phyloP scores from a whole-genome alignment of 2,113 vertebrate species.

The Python bivittatus region DNA sequence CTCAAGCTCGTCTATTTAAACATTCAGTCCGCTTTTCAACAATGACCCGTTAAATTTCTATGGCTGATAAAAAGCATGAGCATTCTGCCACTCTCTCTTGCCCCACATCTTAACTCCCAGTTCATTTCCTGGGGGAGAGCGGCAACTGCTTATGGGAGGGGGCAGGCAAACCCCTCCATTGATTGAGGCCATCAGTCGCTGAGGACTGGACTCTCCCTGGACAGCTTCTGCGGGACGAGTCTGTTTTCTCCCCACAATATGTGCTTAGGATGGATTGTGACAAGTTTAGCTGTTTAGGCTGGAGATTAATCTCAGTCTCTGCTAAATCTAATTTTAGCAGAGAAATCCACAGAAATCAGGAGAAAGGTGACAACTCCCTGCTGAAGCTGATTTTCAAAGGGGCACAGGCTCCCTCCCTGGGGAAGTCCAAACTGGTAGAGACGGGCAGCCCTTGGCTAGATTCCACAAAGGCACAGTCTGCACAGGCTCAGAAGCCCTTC shows the following conservation, averaged over 20 bases:
- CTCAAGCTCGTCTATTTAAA: neutral
- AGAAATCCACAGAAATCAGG: neutral
- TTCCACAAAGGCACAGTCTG: neutral
- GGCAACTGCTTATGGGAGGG: neutral
- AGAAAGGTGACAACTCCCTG: neutral
- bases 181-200: fast-evolving
- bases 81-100: too few species aligned
- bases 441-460: neutral
- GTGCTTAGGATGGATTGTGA: neutral
- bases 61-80: neutral
- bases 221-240: neutral
- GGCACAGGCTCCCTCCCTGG: neutral
- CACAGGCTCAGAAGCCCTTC: neutral
- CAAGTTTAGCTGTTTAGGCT: neutral
- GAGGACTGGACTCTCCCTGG: neutral
- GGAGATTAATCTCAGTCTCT: neutral
- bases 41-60: neutral
- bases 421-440: neutral
- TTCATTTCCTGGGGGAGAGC: neutral
- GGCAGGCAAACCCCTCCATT: neutral
- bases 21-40: neutral
- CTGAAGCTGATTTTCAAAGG: neutral
- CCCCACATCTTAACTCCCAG: neutral
- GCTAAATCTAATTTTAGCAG: neutral
- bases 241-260: neutral